These are phyloP conservation scores for Dasypolia templi DNA, from an alignment of 2,888 invertebrate genomes.

Conservation along the genomic window DNA sequence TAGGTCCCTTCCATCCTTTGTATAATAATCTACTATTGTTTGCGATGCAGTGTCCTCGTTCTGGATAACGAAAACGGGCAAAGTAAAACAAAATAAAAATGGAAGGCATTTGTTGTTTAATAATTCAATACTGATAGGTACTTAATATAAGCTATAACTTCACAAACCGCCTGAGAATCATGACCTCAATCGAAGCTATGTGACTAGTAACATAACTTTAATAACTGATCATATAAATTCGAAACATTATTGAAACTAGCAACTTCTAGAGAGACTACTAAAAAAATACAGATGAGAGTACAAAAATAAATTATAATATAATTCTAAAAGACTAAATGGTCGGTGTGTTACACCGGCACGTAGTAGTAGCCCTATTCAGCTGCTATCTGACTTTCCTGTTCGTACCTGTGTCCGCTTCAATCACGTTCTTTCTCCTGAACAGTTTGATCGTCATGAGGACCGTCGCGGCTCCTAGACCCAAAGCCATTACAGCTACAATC, in stretches of 20 bases:
- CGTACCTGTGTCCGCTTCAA: constrained; percentile 76
- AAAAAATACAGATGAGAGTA: constrained; percentile 49
- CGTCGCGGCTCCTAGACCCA: constrained; percentile 77
- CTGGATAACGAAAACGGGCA: neutral
- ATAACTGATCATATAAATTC: constrained; percentile 67
- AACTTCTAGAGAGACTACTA: constrained; percentile 66
- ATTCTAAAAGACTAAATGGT: constrained; percentile 40
- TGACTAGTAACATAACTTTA: constrained; percentile 72
- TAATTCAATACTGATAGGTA: constrained; percentile 73
- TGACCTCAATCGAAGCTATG: constrained; percentile 66
- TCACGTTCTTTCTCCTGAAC: constrained; percentile 72
- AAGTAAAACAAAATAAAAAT: neutral
- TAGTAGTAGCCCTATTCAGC: constrained; percentile 51
- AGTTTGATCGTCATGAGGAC: constrained; percentile 83
- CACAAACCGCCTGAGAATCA: constrained; percentile 67
- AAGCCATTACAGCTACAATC: constrained; percentile 80
- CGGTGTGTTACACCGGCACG: constrained; percentile 37
- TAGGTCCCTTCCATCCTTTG: too few relatives aligned
- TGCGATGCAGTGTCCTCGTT: neutral
- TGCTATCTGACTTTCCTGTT: constrained; percentile 83
- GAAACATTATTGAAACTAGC: constrained; percentile 56
- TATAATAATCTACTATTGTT: too few relatives aligned
- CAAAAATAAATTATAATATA: constrained; percentile 59
- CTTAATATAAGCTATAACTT: constrained; percentile 68
- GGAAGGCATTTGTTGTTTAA: constrained; percentile 54